Conservation (phyloP, 2,888 invertebrate genomes). For the Diarsia brunnea region DNA sequence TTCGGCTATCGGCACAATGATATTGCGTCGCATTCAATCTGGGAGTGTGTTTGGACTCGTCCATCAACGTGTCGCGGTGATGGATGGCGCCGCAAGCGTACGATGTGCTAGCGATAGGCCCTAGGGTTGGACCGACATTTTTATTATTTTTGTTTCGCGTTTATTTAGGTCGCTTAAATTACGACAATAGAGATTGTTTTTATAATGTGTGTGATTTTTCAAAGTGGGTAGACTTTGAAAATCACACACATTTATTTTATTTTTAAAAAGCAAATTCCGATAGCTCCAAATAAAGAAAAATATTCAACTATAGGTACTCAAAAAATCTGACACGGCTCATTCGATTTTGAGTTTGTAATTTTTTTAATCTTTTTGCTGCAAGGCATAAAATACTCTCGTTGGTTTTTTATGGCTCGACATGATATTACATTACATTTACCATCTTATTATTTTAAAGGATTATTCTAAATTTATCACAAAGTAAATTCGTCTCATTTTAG, state of each 20-base stretch:
- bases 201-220: slow-evolving; percentile 9
- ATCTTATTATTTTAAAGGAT: not conserved
- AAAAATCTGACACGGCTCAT: not conserved
- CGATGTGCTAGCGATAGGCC: slow-evolving; percentile 40
- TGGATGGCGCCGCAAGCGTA: slow-evolving; percentile 57
- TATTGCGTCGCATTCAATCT: slow-evolving; percentile 65
- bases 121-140: slow-evolving; percentile 45
- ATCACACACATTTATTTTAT: not conserved
- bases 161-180: slow-evolving; percentile 7
- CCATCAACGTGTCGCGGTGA: slow-evolving; percentile 66
- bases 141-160: slow-evolving; percentile 3
- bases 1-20: slow-evolving; percentile 52
- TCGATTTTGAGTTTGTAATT: not conserved
- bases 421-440: not conserved
- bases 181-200: slow-evolving; percentile 15
- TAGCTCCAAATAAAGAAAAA: not conserved
- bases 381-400: not conserved
- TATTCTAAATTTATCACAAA: not conserved
- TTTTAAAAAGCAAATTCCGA: not conserved
- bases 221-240: not conserved
- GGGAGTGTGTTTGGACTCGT: slow-evolving; percentile 68
- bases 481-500: no score
- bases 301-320: not conserved
- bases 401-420: not conserved
- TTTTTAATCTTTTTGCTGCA: not conserved